Conservation (phyloP, 2,888 invertebrate genomes). For the Drepana falcataria region DNA sequence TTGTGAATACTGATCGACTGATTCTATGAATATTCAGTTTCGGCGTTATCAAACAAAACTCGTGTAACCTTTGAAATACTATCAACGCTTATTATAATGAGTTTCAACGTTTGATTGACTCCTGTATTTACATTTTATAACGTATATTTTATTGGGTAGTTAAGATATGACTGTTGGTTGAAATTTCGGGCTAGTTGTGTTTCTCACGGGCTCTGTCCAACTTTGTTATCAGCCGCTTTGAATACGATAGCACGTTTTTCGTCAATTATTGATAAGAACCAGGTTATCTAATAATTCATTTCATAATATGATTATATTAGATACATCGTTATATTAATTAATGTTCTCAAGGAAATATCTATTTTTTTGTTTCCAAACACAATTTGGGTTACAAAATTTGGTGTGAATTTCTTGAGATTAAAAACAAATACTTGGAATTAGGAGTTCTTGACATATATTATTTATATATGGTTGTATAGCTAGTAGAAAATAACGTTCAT, state of each 20-base stretch:
- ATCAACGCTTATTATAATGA: conserved; percentile 17
- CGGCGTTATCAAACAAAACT: conserved; percentile 7
- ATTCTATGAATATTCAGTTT: conserved; percentile 2
- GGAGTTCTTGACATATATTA: too few species aligned
- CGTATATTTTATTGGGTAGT: not conserved
- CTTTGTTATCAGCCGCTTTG: not conserved
- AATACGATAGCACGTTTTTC: not conserved
- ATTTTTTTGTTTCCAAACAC: too few species aligned
- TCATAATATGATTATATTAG: too few species aligned
- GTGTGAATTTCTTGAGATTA: too few species aligned
- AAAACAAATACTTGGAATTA: too few species aligned
- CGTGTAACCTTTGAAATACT: conserved; percentile 14
- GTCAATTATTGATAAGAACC: not conserved
- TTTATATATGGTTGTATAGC: too few species aligned
- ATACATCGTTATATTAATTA: too few species aligned
- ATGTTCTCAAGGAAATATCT: too few species aligned
- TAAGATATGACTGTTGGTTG: not conserved
- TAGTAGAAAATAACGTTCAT: too few species aligned
- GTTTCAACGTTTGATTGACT: conserved; percentile 21
- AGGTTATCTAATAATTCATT: too few species aligned
- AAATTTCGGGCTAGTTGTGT: not conserved
- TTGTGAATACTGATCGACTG: conserved; percentile 21
- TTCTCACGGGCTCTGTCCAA: not conserved
- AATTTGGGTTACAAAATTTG: too few species aligned
- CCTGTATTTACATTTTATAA: conserved; percentile 16